These are phyloP conservation scores for Phymatocera aterrima DNA, from an alignment of 2,888 invertebrate species.

Conservation along the genomic window DNA sequence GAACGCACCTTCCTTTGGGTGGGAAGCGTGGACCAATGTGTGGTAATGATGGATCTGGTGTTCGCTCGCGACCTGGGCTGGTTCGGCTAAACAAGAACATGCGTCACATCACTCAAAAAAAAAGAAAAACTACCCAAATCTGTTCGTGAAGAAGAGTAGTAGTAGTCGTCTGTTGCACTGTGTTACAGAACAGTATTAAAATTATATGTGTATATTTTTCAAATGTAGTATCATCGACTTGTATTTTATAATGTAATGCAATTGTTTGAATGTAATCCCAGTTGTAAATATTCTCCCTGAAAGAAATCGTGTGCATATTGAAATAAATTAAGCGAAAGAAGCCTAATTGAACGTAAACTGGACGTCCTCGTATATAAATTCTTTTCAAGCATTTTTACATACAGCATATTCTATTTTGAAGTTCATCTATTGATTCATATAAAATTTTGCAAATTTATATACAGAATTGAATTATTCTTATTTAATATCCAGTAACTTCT, in stretches of 20 bases:
- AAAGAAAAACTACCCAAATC: conserved; percentile 68
- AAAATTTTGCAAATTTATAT: background rate
- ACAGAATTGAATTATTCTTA: background rate
- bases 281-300: background rate
- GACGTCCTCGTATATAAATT: background rate
- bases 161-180: conserved; percentile 35
- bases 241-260: background rate
- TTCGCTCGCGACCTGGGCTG: conserved; percentile 90
- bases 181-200: conserved; percentile 48
- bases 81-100: conserved; percentile 85
- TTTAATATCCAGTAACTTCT: background rate
- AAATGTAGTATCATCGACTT: conserved; percentile 5
- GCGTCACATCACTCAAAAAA: conserved; percentile 73
- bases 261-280: background rate
- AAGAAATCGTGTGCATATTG: background rate
- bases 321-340: background rate
- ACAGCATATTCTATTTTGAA: background rate
- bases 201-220: conserved; percentile 23
- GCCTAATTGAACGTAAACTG: background rate
- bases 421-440: background rate
- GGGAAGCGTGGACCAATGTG: conserved; percentile 95
- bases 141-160: conserved; percentile 44
- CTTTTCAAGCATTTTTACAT: background rate
- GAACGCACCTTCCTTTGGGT: conserved; percentile 87
- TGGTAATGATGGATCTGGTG: conserved; percentile 88